phyloP scores from a whole-genome alignment of 2,888 invertebrate genomes.

The Antheraea assamensis region DNA sequence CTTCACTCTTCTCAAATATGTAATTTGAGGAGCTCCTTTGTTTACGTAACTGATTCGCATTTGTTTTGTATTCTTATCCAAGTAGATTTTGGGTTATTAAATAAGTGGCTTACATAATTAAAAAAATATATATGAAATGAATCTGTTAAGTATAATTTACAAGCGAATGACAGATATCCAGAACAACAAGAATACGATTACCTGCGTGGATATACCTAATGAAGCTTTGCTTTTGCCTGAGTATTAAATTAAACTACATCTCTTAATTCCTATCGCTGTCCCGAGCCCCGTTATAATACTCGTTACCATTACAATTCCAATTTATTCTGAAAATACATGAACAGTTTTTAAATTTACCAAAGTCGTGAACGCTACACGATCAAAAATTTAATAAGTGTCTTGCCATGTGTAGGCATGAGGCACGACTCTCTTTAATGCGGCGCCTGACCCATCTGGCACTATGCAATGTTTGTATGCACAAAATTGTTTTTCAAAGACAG shows the following conservation, averaged over 20 bases:
- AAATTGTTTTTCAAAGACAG: neutral
- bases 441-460: constrained; percentile 31
- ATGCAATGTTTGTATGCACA: constrained; percentile 1
- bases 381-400: constrained; percentile 41
- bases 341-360: constrained; percentile 46
- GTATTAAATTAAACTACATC: constrained; percentile 52
- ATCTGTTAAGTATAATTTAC: constrained; percentile 65
- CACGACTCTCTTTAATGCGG: constrained; percentile 29
- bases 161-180: constrained; percentile 37
- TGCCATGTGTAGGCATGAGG: constrained; percentile 29
- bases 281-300: constrained; percentile 66
- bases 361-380: constrained; percentile 39
- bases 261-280: constrained; percentile 54
- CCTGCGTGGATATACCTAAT: constrained; percentile 70
- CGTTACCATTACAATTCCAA: constrained; percentile 58
- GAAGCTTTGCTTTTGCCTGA: constrained; percentile 71
- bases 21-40: neutral
- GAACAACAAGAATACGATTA: constrained; percentile 58
- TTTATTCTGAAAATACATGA: constrained; percentile 56
- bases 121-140: constrained; percentile 38
- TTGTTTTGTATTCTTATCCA: constrained; percentile 42
- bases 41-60: constrained; percentile 29
- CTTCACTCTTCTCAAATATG: neutral
- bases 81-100: constrained; percentile 37
- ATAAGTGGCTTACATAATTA: neutral